These are phyloP conservation scores for Thereva unica DNA, from an alignment of 2,888 invertebrate genomes.

Conservation along the genomic window DNA sequence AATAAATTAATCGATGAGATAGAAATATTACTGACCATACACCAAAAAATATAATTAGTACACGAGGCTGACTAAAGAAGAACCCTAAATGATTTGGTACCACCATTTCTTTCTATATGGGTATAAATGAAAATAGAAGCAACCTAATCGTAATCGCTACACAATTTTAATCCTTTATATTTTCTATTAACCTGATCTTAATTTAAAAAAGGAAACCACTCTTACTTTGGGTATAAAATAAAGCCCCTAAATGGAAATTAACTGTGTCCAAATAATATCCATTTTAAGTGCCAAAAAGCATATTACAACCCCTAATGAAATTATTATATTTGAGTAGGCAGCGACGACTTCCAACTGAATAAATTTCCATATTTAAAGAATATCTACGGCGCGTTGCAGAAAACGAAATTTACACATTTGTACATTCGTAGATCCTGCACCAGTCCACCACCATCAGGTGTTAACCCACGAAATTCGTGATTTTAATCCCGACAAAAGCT, in stretches of 20 bases:
- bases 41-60: too few species aligned
- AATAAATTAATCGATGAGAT: too few species aligned
- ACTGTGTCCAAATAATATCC: constrained; percentile 9
- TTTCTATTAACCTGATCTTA: too few species aligned
- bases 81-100: too few species aligned
- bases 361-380: constrained; percentile 34
- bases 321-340: constrained; percentile 12
- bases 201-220: neutral
- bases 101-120: too few species aligned
- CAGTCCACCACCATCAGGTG: neutral
- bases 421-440: neutral
- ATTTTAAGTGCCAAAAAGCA: constrained; percentile 4
- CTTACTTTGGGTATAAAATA: neutral
- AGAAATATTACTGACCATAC: too few species aligned
- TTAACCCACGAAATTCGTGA: neutral
- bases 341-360: constrained; percentile 17
- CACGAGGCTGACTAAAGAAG: too few species aligned
- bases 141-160: too few species aligned
- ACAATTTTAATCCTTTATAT: too few species aligned
- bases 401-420: neutral
- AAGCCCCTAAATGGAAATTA: constrained; percentile 26
- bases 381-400: constrained; percentile 2
- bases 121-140: too few species aligned
- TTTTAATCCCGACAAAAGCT: constrained; percentile 5
- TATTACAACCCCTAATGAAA: constrained; percentile 25